phyloP scores from a whole-genome alignment of 2,888 invertebrate genomes.

The Drosophila colorata region DNA sequence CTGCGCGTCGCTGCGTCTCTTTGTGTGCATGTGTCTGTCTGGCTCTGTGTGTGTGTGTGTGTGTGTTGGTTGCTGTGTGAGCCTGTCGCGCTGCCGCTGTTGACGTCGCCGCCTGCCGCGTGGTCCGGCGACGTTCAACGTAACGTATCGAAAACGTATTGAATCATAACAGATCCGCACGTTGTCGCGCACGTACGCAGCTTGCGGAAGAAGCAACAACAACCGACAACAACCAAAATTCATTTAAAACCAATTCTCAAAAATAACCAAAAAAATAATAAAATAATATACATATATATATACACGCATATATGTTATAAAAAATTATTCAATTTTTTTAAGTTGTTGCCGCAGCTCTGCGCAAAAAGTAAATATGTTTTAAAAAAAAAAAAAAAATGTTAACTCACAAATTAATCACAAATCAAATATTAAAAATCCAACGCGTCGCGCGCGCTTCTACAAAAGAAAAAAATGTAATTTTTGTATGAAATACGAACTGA shows the following conservation, averaged over 20 bases:
- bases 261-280: slow-evolving; percentile 34
- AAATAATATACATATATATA: slow-evolving; percentile 11
- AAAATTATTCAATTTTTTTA: slow-evolving; percentile 4
- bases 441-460: slow-evolving; percentile 58
- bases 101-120: slow-evolving; percentile 69
- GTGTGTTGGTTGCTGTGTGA: slow-evolving; percentile 38
- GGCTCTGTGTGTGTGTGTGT: slow-evolving; percentile 27
- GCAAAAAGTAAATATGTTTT: slow-evolving; percentile 5
- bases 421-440: slow-evolving; percentile 1
- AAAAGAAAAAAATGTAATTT: slow-evolving; percentile 1
- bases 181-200: slow-evolving; percentile 84
- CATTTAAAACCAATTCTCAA: slow-evolving; percentile 25
- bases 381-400: neutral
- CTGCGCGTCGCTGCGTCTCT: slow-evolving; percentile 62
- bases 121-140: slow-evolving; percentile 71
- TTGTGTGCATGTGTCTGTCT: slow-evolving; percentile 6
- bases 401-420: slow-evolving; percentile 9
- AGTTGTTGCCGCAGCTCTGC: slow-evolving; percentile 54
- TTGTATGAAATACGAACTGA: slow-evolving; percentile 29
- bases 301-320: neutral
- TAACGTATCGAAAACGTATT: slow-evolving; percentile 81
- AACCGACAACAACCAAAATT: slow-evolving; percentile 38
- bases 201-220: slow-evolving; percentile 78
- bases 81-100: slow-evolving; percentile 70
- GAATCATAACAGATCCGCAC: slow-evolving; percentile 85